Conservation (phyloP, 2,113 vertebrate species). For the Notothenia coriiceps region DNA sequence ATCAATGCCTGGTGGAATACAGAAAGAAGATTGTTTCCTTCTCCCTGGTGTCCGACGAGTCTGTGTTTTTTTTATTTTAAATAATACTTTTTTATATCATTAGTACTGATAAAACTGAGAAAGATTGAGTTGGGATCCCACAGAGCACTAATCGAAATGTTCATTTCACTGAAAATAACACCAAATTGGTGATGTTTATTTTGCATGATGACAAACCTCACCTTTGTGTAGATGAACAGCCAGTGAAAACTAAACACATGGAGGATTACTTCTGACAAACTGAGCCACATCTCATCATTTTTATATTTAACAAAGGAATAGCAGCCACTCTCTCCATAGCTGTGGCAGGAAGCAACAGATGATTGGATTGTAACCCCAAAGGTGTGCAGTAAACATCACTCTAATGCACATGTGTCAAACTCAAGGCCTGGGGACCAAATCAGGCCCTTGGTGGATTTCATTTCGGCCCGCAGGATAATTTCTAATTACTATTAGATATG, state of each 20-base stretch:
- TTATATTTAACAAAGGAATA: conserved; percentile 17
- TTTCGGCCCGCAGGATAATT: too few species aligned
- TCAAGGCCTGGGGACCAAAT: too few species aligned
- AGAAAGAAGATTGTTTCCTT: background rate
- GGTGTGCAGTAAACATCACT: conserved; percentile 7
- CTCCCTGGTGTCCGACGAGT: background rate
- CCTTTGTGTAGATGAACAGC: conserved; percentile 13
- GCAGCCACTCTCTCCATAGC: background rate
- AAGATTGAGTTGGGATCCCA: background rate
- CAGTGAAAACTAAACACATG: background rate
- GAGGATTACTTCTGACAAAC: background rate
- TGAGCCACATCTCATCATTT: background rate
- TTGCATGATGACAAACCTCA: conserved; percentile 2
- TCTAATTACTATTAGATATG: too few species aligned
- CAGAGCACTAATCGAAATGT: background rate
- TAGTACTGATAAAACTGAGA: background rate
- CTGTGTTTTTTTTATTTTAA: background rate
- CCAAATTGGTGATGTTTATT: conserved; percentile 16
- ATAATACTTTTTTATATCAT: background rate
- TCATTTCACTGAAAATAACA: background rate
- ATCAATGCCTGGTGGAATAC: too few species aligned
- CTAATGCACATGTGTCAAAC: background rate
- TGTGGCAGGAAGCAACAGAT: background rate
- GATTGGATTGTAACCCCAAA: conserved; percentile 14
- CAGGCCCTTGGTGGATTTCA: too few species aligned